Evolutionary conservation across 2,888 invertebrate species (phyloP).

Genomic region (Mythimna pallens): DNA sequence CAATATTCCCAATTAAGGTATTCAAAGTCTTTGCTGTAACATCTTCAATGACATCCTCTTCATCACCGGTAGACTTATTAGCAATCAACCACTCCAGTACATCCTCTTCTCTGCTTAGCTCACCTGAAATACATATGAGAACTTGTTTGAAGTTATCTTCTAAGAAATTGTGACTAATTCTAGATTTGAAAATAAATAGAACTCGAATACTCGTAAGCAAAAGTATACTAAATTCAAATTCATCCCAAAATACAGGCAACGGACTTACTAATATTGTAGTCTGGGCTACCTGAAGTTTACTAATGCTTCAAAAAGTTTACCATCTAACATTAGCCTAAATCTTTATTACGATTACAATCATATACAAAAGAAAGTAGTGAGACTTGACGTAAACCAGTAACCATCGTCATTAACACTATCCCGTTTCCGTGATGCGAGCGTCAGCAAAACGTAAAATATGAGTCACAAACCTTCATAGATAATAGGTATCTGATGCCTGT

Average conservation of each 20-base stretch:
- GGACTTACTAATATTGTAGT: slow-evolving; percentile 30
- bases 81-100: slow-evolving; percentile 98
- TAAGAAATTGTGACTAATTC: slow-evolving; percentile 6
- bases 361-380: slow-evolving; percentile 61
- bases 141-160: slow-evolving; percentile 7
- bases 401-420: slow-evolving; percentile 67
- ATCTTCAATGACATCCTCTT: slow-evolving; percentile 98
- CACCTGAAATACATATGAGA: slow-evolving; percentile 88
- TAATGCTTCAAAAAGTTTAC: slow-evolving; percentile 50
- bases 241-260: slow-evolving; percentile 25
- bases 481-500: slow-evolving; percentile 98
- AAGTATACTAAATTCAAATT: slow-evolving; percentile 34
- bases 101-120: slow-evolving; percentile 97
- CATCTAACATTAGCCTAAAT: slow-evolving; percentile 50
- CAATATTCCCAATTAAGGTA: slow-evolving; percentile 96
- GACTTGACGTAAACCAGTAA: slow-evolving; percentile 65
- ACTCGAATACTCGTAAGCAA: slow-evolving; percentile 21
- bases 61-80: slow-evolving; percentile 98
- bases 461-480: slow-evolving; percentile 96
- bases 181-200: slow-evolving; percentile 47
- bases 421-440: slow-evolving; percentile 74
- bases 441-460: slow-evolving; percentile 76
- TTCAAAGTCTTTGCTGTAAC: slow-evolving; percentile 97
- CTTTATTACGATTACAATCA: slow-evolving; percentile 54
- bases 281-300: slow-evolving; percentile 44